Base-by-base conservation (phyloP, 2,888 invertebrate genomes). In the Plutella xylostella region DNA sequence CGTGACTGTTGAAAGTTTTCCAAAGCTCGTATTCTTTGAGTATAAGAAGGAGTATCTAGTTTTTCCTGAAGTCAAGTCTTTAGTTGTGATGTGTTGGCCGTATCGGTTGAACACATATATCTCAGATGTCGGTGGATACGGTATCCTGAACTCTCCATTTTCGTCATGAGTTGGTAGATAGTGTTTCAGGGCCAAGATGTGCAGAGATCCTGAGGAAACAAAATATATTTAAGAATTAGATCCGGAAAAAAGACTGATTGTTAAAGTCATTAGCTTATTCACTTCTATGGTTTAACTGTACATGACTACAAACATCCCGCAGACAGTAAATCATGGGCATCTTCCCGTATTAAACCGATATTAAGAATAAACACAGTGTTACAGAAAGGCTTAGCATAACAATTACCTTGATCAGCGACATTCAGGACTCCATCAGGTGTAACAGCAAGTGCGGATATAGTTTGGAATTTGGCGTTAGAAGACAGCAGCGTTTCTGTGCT, bases 381-480 rank as follows among this genome's bases (percentile, higher is more conserved):
- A 22, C 22, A 9, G 3, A 28, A 28, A 28, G n/a, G 2, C 28
- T 28, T 28, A 12, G 28, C 9, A 4, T 28, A 12, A 4, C 3
- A 28, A 12, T 86, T 71, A 80, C 93, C 93, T 88, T 96, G 95
- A 84, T 99, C 98, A 31, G 97, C 96, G 43, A 98, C 92, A 75
- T 97, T 94, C 38, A 98, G 86, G 45, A 96, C 92, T n/a, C 97
- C 97, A 68, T 97, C 96, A 28, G 97, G 96, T 22, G 97, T 95
- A 31, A 98, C 96, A 11, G 96, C 92, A 34, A 98, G 86, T 11
- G 97, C 94, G 31, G 93, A 93, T 65, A 94, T 93, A 4, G 92
- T 90, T 58, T 92, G 92, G 77, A 97, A 94, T 66, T 92, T 90
- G 0, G 96, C 95, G 67, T 96, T 96, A 4, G 95, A 94, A 1